Evolutionary conservation across 2,888 invertebrate genomes (phyloP), one percentile per base, ranked within the genome.

Genomic region (Drosophila neutralis): DNA sequence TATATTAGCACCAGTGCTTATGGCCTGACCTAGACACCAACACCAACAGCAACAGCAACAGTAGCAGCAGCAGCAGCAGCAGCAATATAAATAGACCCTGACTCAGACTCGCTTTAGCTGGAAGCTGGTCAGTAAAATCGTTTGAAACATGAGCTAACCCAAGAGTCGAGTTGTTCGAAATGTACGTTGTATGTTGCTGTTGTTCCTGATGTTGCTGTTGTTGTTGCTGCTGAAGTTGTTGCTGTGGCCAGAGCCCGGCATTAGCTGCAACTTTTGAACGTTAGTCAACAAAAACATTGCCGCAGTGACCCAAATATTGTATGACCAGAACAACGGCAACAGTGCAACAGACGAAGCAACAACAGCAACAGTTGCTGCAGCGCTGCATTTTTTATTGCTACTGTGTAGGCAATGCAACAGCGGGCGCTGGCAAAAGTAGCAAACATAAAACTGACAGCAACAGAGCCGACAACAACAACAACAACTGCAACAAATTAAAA

Each of bases 281-380:
- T 76, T 74, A 79, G 76, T 82, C 85, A 73, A 80, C 86, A 77
- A 77, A 78, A 89, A 89, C 83, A 89, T 83, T 89, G 83, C 87
- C 87, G 87, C 87, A 87, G 87, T 89, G 89, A 87, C 87, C 87
- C 77, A 87, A 82, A 89, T 89, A 79, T 69, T 70, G 69, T 72
- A 69, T 66, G 69, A 66, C 70, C 82, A 78, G 69, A 85, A 79
- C 72, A 86, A 76, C 74, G 60, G 67, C 78, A 73, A 63, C 61
- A 63, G 49, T 69, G 38, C 77, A 69, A 18, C 66, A 71, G 33
- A 64, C 69, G 11, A 52, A 61, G 21, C 65, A 62, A 10, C 61
- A 53, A 21, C 48, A 65, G 33, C 63, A 49, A 49, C 45, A 61
- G 72, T 69, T 73, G 78, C 75, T 60, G 74, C 86, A 67, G 69